Base-by-base conservation (phyloP, 2,113 vertebrate genomes). In the Ictalurus furcatus region DNA sequence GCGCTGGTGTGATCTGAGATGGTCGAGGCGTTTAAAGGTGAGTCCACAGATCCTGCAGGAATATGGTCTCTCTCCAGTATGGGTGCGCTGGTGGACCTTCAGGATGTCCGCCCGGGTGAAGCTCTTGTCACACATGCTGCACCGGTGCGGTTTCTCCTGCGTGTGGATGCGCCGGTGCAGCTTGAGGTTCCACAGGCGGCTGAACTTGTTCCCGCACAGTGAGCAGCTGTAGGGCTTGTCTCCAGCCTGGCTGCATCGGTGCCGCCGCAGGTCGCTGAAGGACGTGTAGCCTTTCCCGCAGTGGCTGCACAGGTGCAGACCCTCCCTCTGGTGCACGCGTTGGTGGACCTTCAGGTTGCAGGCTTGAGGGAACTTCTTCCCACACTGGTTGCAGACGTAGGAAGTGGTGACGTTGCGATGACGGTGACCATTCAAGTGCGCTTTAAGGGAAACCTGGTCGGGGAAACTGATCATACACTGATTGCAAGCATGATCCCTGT, bases 231-330 rank as follows among this genome's bases (percentile, higher is more conserved):
- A 96, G 0, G 95, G 95, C 84, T 96, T 96, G 87, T 96, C 94
- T 0, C 92, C 93, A 0, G 89, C 90, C 69, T 94, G 95, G 61
- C 93, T 93, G 88, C 95, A 96, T 78, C 94, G 92, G 89, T 97
- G 97, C 63, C 91, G 92, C 83, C 96, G 96, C 79, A 97, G 91
- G 56, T 97, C 96, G 21, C 93, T 92, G 58, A 95, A 95, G 34
- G 95, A 95, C 0, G 95, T 91, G 91, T 97, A 97, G 71, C 95
- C 91, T 89, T 96, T 96, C 1, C 96, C 96, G 2, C 97, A 97
- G 44, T 96, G 95, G 81, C 94, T 95, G 88, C 97, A 97, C 84
- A 95, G 92, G 90, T 97, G 96, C 0, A 96, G 95, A 12, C 95
- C 96, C 65, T 97, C 95, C 7, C 94, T 95, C 0, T 95, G 94